Conservation (phyloP, 92 coral and sea anemone genomes). For the Porites lobata region DNA sequence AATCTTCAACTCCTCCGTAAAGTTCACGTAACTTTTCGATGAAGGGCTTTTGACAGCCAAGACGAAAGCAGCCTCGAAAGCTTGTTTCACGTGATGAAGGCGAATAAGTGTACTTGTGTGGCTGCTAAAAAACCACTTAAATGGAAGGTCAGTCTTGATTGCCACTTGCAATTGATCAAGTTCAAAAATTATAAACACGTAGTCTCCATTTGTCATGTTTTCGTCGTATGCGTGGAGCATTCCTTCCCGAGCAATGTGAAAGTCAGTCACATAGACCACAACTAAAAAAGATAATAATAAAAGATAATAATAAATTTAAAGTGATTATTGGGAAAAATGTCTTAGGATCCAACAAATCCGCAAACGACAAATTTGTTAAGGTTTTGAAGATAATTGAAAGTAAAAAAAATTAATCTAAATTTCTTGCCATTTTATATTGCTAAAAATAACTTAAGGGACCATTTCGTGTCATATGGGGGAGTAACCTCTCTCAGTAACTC, state of each 20-base stretch:
- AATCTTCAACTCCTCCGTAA: constrained; percentile 75
- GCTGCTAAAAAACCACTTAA: constrained; percentile 96
- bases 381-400: too few relatives aligned
- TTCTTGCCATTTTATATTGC: too few relatives aligned
- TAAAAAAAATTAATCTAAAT: too few relatives aligned
- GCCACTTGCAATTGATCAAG: constrained; percentile 77
- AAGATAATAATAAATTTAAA: not conserved
- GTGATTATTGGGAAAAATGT: too few relatives aligned
- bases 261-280: constrained; percentile 85
- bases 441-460: too few relatives aligned
- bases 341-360: too few relatives aligned
- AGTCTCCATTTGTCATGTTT: constrained; percentile 91
- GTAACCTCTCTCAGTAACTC: too few relatives aligned
- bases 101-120: constrained; percentile 62
- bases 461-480: too few relatives aligned
- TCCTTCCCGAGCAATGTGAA: constrained; percentile 90
- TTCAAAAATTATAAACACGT: constrained; percentile 86
- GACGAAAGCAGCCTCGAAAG: constrained; percentile 85
- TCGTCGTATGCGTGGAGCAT: constrained; percentile 91
- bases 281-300: constrained; percentile 56
- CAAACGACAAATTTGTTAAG: too few relatives aligned
- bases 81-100: constrained; percentile 60
- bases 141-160: constrained; percentile 53
- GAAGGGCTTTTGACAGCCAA: constrained; percentile 82
- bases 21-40: constrained; percentile 67